Evolutionary conservation across 2,113 vertebrate genomes (phyloP).

Genomic region (Pontoporia blainvillei): DNA sequence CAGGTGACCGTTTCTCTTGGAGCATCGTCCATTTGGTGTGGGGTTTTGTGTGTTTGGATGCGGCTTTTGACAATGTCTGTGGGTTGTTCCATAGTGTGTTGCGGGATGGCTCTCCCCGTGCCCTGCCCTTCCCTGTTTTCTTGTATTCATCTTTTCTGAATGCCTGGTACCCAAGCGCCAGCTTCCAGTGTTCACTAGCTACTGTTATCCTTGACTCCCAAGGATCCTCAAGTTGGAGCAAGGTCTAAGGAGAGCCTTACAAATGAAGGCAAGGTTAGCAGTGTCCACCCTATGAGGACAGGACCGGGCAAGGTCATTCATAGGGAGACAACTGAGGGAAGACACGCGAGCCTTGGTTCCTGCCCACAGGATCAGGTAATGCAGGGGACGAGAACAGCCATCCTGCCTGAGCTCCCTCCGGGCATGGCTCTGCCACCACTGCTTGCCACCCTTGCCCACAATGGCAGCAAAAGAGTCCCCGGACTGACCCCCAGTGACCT

Average conservation of each 20-base stretch:
- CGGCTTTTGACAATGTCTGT: background rate
- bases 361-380: constrained; percentile 39
- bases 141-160: background rate
- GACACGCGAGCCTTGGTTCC: constrained; percentile 10
- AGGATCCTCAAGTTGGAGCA: constrained; percentile 15
- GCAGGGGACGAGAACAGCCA: background rate
- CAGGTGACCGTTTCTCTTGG: background rate
- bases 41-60: background rate
- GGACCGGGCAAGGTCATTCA: constrained; percentile 12
- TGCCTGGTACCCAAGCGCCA: background rate
- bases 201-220: constrained; percentile 17
- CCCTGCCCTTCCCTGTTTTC: background rate
- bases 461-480: background rate
- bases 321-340: constrained; percentile 32
- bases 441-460: constrained; percentile 7
- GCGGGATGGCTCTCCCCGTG: background rate
- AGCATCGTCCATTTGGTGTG: background rate
- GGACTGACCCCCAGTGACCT: background rate
- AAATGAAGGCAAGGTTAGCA: constrained; percentile 46
- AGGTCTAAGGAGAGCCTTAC: constrained; percentile 43
- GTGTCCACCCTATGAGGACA: background rate
- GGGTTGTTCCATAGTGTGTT: background rate
- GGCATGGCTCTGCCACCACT: constrained; percentile 26
- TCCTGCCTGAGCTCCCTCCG: background rate
- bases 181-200: constrained; percentile 34